Base-by-base conservation (phyloP, 2,888 invertebrate genomes). In the Erebia aethiops region DNA sequence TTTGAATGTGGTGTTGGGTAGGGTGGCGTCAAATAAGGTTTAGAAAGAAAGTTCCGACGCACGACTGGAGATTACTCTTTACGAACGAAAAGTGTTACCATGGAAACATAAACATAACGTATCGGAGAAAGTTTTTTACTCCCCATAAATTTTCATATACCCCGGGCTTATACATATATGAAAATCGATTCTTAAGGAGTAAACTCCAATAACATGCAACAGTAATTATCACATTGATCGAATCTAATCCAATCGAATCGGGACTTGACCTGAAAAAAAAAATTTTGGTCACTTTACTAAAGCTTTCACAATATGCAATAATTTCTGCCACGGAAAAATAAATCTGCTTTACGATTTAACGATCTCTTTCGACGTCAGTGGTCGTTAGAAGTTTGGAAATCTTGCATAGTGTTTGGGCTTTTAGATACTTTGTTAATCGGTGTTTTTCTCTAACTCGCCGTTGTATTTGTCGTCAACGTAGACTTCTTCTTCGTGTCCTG, bases 291-390 rank as follows among this genome's bases (percentile, higher is more conserved):
- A 61, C 51, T 16, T 18, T 41, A 67, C 60, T 64, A 13, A 61
- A 70, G 67, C 67, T 67, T 63, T 63, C 67, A 67, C 73, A 70
- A 71, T 71, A 62, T 72, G 71, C 56, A 57, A 66, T 74, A 61
- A 73, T 72, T 67, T 71, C 65, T 70, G 66, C 71, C 71, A 57
- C 73, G 77, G 66, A 71, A 62, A 62, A 74, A 74, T 74, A 76
- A 73, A 73, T 71, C 67, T 69, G 41, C 18, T 51, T 51, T 54
- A 54, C 54, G 54, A 26, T 70, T 77, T 77, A 75, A 78, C 69
- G 74, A 72, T 70, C 69, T 67, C 52, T 61, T 61, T 60, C 58
- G 35, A 67, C 54, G 72, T 73, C 57, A 68, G 71, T 61, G 58
- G 64, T 67, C 60, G 60, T 67, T 51, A 66, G 58, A 71, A 71